These are phyloP conservation scores for Falco rusticolus DNA, from an alignment of 2,797 vertebrate genomes.

Conservation along the genomic window DNA sequence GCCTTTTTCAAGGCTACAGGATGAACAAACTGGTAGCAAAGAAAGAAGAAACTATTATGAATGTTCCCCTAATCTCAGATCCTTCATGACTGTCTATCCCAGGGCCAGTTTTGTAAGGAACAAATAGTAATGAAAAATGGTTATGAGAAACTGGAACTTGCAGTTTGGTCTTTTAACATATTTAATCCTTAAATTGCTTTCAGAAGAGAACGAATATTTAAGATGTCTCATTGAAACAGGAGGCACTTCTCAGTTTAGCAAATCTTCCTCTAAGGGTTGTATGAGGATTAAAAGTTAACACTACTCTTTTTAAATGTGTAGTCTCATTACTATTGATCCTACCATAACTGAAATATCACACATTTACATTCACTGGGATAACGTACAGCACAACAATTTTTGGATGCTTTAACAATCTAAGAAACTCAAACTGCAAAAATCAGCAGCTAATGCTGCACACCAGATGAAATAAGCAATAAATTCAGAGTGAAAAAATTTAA, in stretches of 20 bases:
- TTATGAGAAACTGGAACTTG: not conserved
- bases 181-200: not conserved
- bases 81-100: not conserved
- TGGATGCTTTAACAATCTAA: slow-evolving; percentile 2
- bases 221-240: not conserved
- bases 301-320: not conserved
- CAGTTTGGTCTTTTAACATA: not conserved
- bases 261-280: not conserved
- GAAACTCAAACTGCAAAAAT: not conserved
- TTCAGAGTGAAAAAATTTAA: not conserved
- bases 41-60: not conserved
- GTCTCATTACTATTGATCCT: not conserved
- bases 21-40: not conserved
- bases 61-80: not conserved
- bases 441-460: not conserved
- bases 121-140: not conserved
- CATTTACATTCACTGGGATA: not conserved
- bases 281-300: slow-evolving; percentile 9
- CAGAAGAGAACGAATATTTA: not conserved
- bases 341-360: not conserved
- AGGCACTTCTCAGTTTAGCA: not conserved
- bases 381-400: not conserved
- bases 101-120: not conserved
- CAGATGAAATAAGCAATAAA: slow-evolving; percentile 16
- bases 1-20: not conserved